These are phyloP conservation scores for Tokudaia tokunoshimensis DNA, from an alignment of 2,797 vertebrate species.

Conservation along the genomic window DNA sequence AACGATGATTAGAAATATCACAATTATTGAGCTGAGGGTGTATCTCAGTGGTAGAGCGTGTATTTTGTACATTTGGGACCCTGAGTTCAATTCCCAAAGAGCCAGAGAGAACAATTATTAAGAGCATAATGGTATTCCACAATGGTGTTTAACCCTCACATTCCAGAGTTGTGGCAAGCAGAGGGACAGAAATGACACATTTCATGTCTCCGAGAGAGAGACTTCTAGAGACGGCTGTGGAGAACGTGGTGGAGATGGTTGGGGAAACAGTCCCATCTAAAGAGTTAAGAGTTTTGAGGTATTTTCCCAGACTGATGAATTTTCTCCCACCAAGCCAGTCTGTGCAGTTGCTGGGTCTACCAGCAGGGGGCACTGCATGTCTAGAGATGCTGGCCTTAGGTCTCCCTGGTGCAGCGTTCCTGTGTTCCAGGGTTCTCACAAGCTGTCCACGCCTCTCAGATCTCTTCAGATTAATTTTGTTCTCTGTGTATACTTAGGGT, in stretches of 20 bases:
- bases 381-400: not conserved
- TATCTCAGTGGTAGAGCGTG: not conserved
- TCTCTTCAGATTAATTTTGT: not conserved
- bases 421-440: not conserved
- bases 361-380: constrained; percentile 56
- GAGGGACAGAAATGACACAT: not conserved
- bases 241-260: not conserved
- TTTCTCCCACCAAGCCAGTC: not conserved
- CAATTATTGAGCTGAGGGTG: not conserved
- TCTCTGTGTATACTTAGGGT: not conserved
- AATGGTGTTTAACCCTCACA: not conserved
- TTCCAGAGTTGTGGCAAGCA: not conserved
- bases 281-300: not conserved
- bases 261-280: not conserved
- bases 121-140: not conserved
- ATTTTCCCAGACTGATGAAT: not conserved
- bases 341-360: fast-evolving
- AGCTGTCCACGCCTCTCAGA: not conserved
- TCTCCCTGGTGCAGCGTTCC: fast-evolving
- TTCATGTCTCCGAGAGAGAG: not conserved
- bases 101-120: not conserved
- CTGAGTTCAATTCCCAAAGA: not conserved
- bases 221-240: not conserved
- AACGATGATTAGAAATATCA: not conserved
- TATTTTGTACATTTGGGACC: not conserved